Conservation (phyloP, 2,888 invertebrate species). For the Acanthoscelides obtectus region DNA sequence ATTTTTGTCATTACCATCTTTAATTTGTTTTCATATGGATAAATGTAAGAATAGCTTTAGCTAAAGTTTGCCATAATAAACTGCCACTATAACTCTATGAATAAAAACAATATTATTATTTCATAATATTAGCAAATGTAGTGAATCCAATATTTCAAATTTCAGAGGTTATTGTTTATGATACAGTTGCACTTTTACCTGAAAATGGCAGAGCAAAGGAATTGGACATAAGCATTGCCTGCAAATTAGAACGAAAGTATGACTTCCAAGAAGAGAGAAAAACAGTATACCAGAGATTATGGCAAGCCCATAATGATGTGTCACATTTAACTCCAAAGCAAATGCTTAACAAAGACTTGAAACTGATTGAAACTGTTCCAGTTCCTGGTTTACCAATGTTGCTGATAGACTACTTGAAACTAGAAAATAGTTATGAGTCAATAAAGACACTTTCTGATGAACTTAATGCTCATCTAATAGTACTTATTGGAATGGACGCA, state of each 20-base stretch:
- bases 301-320: conserved; percentile 63
- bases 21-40: too few relatives aligned
- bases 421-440: conserved; percentile 48
- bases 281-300: conserved; percentile 51
- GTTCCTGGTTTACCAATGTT: conserved; percentile 59
- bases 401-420: conserved; percentile 55
- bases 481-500: conserved; percentile 63
- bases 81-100: too few relatives aligned
- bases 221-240: conserved; percentile 58
- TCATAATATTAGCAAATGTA: neutral
- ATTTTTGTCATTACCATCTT: too few relatives aligned
- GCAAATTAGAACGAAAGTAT: conserved; percentile 54
- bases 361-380: conserved; percentile 55
- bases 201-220: conserved; percentile 63
- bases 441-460: conserved; percentile 50
- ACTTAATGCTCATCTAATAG: conserved; percentile 46
- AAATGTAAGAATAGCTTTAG: too few relatives aligned
- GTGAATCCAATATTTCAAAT: conserved; percentile 14
- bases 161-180: conserved; percentile 72
- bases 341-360: conserved; percentile 71
- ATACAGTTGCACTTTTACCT: conserved; percentile 72
- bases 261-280: conserved; percentile 46
- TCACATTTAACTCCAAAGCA: conserved; percentile 60
- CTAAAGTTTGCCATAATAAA: too few relatives aligned
- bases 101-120: neutral